A percentile compares a stretch with the other conserved stretches of the same genome.
Conservation (phyloP, 35 echinoderm and acorn worm species). For the Lytechinus pictus region DNA sequence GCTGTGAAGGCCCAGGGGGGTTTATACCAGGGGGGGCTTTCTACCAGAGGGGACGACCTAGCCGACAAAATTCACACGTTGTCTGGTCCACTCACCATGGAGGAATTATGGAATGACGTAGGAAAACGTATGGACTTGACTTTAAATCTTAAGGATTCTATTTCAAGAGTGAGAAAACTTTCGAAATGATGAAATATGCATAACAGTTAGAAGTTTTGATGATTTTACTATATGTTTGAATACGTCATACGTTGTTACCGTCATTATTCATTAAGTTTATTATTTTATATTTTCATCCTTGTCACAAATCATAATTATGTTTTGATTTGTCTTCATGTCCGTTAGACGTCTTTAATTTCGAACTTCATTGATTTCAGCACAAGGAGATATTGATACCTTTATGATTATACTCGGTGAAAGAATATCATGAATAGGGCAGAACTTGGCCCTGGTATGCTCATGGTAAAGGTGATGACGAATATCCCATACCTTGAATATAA, state of each 20-base stretch:
- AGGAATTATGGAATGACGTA: background rate
- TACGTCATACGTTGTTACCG: background rate
- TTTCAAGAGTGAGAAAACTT: background rate
- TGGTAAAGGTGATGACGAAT: background rate
- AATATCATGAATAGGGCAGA: background rate
- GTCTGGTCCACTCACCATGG: background rate
- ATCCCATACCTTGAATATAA: background rate
- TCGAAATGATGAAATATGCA: background rate
- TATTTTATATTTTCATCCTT: too few species aligned
- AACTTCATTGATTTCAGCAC: background rate
- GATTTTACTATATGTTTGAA: background rate
- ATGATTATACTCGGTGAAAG: background rate
- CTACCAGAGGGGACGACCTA: background rate
- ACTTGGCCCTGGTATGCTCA: background rate
- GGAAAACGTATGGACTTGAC: background rate
- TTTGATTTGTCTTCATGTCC: too few species aligned
- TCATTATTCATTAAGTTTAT: background rate
- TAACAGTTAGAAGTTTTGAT: background rate
- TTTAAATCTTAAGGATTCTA: background rate
- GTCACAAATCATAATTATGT: too few species aligned
- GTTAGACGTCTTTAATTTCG: too few species aligned
- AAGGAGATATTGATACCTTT: too few species aligned
- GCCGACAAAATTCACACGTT: constrained; percentile 1
- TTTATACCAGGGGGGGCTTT: background rate
- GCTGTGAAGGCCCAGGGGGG: background rate